Percentiles rank a stretch among this genome's conserved stretches.
These are phyloP conservation scores for Calephelis virginiensis DNA, from an alignment of 1,140 invertebrate genomes.

Conservation along the genomic window DNA sequence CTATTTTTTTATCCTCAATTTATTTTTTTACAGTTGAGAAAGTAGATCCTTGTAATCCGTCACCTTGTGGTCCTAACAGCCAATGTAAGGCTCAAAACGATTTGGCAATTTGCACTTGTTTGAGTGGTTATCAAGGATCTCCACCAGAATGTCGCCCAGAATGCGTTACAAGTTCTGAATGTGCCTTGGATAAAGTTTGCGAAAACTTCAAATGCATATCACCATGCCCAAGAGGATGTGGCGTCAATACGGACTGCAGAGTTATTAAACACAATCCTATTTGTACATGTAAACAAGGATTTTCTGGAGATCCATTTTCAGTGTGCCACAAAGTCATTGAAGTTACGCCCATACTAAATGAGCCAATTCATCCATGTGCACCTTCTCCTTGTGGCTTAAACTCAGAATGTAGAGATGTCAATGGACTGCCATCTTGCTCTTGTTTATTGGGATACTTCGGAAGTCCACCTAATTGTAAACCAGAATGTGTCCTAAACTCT, in stretches of 20 bases:
- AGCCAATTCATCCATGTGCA: conserved; percentile 81
- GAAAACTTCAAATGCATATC: conserved; percentile 83
- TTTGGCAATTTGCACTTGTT: conserved; percentile 81
- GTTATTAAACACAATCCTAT: conserved; percentile 87
- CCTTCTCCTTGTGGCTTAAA: conserved; percentile 91
- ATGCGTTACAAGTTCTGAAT: conserved; percentile 83
- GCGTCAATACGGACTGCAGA: conserved; percentile 79
- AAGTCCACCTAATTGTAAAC: conserved; percentile 85
- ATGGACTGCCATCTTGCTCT: conserved; percentile 86
- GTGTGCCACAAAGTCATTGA: conserved; percentile 76
- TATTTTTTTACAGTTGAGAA: conserved; percentile 48
- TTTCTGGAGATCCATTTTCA: conserved; percentile 85
- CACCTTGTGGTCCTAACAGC: conserved; percentile 83
- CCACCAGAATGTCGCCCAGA: conserved; percentile 84
- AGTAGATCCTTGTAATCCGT: conserved; percentile 59
- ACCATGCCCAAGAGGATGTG: conserved; percentile 83
- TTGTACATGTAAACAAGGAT: conserved; percentile 84
- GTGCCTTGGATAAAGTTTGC: conserved; percentile 81
- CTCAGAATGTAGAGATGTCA: conserved; percentile 87
- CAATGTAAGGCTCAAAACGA: conserved; percentile 75
- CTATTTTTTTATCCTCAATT: not conserved
- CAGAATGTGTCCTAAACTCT: conserved; percentile 88
- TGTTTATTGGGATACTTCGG: conserved; percentile 85
- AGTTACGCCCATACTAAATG: conserved; percentile 33
- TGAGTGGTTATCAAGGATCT: conserved; percentile 80